Conservation (phyloP, 2,113 vertebrate species). For the Apaloderma vittatum region DNA sequence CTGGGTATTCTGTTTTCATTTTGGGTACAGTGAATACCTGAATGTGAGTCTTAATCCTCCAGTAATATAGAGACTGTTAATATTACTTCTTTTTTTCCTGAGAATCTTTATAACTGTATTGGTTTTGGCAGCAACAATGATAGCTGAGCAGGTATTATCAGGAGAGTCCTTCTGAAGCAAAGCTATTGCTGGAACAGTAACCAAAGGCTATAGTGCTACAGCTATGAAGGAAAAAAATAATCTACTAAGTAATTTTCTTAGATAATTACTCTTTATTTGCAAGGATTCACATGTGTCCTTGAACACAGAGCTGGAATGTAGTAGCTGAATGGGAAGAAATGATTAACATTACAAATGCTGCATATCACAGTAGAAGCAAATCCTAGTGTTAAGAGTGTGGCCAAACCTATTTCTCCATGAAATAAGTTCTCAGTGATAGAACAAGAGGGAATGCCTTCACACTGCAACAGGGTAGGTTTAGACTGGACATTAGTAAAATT, state of each 20-base stretch:
- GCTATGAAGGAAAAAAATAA: background rate
- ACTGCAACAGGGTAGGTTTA: too few species aligned
- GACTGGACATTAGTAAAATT: too few species aligned
- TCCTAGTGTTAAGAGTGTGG: background rate
- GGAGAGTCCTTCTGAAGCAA: background rate
- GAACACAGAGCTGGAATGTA: background rate
- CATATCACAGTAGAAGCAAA: background rate
- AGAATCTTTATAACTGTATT: background rate
- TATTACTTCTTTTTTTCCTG: background rate
- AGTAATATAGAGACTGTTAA: background rate
- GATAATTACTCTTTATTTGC: background rate
- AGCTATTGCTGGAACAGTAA: background rate
- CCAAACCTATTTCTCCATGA: background rate
- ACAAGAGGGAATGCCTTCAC: too few species aligned
- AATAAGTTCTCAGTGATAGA: too few species aligned
- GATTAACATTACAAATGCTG: background rate
- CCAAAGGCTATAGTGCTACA: background rate
- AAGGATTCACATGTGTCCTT: background rate
- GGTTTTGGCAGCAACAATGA: background rate
- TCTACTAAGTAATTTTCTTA: background rate
- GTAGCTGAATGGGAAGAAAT: background rate
- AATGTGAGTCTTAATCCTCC: background rate
- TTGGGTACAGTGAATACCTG: background rate
- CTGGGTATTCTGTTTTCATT: background rate
- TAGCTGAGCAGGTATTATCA: background rate